Base-by-base conservation (phyloP, 2,113 vertebrate genomes). In the Tachysurus fulvidraco region DNA sequence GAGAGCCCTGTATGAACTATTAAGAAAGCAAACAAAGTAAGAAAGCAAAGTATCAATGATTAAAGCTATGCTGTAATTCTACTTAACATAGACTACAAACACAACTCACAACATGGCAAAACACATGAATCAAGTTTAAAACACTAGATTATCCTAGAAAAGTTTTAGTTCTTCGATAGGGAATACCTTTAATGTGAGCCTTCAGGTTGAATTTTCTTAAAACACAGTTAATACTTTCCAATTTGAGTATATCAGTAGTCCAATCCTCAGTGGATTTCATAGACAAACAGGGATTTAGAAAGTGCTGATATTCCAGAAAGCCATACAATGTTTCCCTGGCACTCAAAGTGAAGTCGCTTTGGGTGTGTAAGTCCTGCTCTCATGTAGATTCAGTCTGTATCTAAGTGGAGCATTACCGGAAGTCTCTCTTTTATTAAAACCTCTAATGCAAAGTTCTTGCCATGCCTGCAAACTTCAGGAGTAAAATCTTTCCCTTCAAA, bases 351-450 rank as follows among this genome's bases (percentile, higher is more conserved):
- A 74, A 52, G 25, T 65, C 36, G 44, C 25, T 77, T 16, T 69
- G 73, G 50, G 67, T 78, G 67, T 79, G 41, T 64, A 54, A 28
- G 41, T 84, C 73, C 23, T 1, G 54, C 73, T 14, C 16, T 83
- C 52, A 17, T 84, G 88, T 84, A 81, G 79, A 67, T 79, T 89
- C 88, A 89, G 86, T 81, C 81, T 73, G 0, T 81, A 73, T 86
- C 87, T 85, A 87, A 87, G 78, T 54, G 85, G n/a, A 77, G 67
- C 54, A 36, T 81, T 54, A 86, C 67, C 8, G 67, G 55, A 82
- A 28, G 50, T 50, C 84, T 73, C 41, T 60, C 84, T 59, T 84
- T 84, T 81, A 80, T 71, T 85, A 52, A 85, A 87, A 65, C 82
- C 82, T 84, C 82, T 87, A 57, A 71, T 89, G 67, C 85, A 84